These are phyloP conservation scores for Porites lutea DNA, from an alignment of 64 coral and sea anemone species.

Conservation along the genomic window DNA sequence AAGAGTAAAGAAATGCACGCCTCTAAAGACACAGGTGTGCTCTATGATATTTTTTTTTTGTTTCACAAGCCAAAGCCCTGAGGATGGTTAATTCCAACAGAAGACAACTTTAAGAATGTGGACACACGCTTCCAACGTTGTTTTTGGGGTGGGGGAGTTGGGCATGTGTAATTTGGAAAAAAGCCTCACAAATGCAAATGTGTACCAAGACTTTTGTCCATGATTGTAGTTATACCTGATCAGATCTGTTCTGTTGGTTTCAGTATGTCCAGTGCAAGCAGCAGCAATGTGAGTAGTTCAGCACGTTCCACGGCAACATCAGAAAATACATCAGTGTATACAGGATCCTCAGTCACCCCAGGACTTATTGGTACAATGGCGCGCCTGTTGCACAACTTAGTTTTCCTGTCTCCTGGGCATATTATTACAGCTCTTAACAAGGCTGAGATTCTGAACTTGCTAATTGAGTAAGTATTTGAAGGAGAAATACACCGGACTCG, in stretches of 20 bases:
- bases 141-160: too few relatives aligned
- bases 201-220: too few relatives aligned
- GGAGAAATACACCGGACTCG: background rate
- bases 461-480: background rate
- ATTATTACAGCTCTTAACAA: conserved; percentile 71
- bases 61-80: too few relatives aligned
- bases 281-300: conserved; percentile 30
- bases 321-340: conserved; percentile 26
- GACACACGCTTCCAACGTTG: too few relatives aligned
- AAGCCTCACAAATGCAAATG: too few relatives aligned
- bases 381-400: conserved; percentile 72
- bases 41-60: too few relatives aligned
- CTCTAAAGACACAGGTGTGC: too few relatives aligned
- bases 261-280: conserved; percentile 87
- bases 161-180: too few relatives aligned
- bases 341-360: conserved; percentile 65
- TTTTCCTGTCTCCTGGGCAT: conserved; percentile 49
- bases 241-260: background rate
- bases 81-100: too few relatives aligned
- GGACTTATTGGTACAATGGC: conserved; percentile 79
- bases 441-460: conserved; percentile 42
- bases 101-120: too few relatives aligned
- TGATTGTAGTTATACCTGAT: background rate
- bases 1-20: too few relatives aligned
- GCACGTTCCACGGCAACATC: conserved; percentile 30